Base-by-base conservation (phyloP, 2,113 vertebrate genomes). In the Malurus melanocephalus region DNA sequence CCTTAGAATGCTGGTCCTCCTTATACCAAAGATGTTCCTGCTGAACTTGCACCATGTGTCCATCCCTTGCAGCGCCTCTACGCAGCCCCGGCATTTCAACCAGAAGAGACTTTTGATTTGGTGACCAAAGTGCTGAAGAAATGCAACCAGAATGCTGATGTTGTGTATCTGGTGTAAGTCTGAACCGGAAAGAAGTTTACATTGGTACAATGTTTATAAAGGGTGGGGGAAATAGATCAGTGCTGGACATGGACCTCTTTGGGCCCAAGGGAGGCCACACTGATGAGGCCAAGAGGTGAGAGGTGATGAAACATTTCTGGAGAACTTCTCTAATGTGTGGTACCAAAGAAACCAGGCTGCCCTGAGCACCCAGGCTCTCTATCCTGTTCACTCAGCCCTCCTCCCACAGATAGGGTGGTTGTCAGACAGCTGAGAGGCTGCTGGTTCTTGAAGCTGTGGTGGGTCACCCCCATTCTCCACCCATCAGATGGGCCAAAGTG, bases 91-190 rank as follows among this genome's bases (percentile, higher is more conserved):
- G 55, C 45, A 15, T 64, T 28, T 22, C 27, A 90, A 52, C 84
- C 72, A 2, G 93, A 88, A 48, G 26, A 66, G 26, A 71, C 76
- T n/a, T 90, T 93, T 56, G 82, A 80, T 21, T 52, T 74, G 60
- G 91, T 95, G 48, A 93, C 73, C 4, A 75, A 49, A 46, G 85
- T 93, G 48, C 75, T 94, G 62, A 74, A 89, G 71, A 85, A 53
- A 52, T 95, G 93, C 76, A 93, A 35, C 16, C 79, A 42, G 18
- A 94, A 87, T 6, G 93, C 76, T 3, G 84, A 85, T 6, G 79
- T 75, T 3, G 80, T 94, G 38, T 95, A 92, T 20, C 79, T 76
- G 91, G 76, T 89, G 94, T 94, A 61, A 72, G 69, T 75, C 20
- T 0, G 4, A 61, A 24, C 76, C n/a, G 51, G 16, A 45, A 40